These are phyloP conservation scores for Rhopalosiphum maidis DNA, from an alignment of 1,140 invertebrate species.

Conservation along the genomic window DNA sequence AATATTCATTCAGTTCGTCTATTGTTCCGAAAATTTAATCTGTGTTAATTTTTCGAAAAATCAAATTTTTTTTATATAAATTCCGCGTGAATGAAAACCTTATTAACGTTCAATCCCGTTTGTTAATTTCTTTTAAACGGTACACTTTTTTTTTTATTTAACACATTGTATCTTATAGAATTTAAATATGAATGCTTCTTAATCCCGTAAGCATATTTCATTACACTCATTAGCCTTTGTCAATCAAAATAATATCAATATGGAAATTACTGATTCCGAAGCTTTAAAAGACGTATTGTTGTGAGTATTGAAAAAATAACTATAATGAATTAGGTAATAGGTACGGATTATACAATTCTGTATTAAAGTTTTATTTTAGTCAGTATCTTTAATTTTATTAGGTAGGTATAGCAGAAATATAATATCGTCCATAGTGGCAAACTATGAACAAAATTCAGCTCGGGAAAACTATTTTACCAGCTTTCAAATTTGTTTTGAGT, in stretches of 20 bases:
- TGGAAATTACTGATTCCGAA: slow-evolving; percentile 24
- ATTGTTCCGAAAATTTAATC: background rate
- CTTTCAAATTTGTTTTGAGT: no score
- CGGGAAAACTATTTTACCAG: no score
- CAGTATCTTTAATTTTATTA: background rate
- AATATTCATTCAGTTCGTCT: background rate
- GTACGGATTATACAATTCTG: background rate
- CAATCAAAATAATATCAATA: background rate
- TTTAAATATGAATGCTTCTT: background rate
- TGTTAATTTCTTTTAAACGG: background rate
- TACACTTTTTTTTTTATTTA: background rate
- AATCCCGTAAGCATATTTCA: background rate
- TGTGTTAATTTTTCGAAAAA: background rate
- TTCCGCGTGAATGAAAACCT: no score
- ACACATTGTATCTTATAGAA: background rate
- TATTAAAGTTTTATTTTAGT: background rate
- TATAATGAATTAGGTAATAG: background rate
- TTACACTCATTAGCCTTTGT: background rate
- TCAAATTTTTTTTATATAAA: no score
- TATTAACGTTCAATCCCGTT: background rate
- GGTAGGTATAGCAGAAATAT: background rate
- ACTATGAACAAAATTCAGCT: no score
- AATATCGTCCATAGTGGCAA: no score
- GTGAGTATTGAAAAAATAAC: slow-evolving; percentile 25
- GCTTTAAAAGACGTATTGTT: slow-evolving; percentile 30